These are phyloP conservation scores for Schizopygopsis malacanthus DNA, from an alignment of 2,797 vertebrate species.

Conservation along the genomic window DNA sequence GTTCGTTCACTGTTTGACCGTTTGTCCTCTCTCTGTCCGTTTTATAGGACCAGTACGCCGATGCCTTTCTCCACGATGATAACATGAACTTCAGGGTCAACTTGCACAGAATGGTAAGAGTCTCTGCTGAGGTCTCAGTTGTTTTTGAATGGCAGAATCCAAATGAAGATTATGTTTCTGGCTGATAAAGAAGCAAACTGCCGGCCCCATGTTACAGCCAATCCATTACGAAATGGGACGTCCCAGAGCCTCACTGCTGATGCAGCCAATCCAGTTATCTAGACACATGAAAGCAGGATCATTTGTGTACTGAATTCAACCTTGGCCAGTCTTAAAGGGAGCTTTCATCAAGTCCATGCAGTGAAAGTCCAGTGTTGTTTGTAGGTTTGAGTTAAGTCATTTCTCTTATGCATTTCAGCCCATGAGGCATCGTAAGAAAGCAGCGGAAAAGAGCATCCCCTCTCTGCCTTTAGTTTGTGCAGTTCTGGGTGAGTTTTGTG, in stretches of 20 bases:
- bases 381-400: neutral
- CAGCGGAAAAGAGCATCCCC: conserved; percentile 91
- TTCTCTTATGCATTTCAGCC: conserved; percentile 80
- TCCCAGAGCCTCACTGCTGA: neutral
- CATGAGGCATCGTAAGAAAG: conserved; percentile 97
- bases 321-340: neutral
- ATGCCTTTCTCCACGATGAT: conserved; percentile 97
- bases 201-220: neutral
- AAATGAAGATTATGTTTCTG: neutral
- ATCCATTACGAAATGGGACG: neutral
- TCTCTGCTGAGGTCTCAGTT: neutral
- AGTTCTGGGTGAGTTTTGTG: conserved; percentile 84
- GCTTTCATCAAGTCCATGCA: neutral
- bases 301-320: neutral
- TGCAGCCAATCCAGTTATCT: neutral
- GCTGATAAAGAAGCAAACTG: conserved; percentile 4
- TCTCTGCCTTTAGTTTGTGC: conserved; percentile 95
- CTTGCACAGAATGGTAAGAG: conserved; percentile 93
- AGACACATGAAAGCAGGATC: neutral
- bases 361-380: neutral
- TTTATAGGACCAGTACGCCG: conserved; percentile 94
- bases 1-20: neutral
- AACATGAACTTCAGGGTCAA: conserved; percentile 99
- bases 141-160: neutral
- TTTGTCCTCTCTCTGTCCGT: conserved; percentile 36